A percentile compares a stretch with the other conserved stretches of the same genome.
Evolutionary conservation across 2,888 invertebrate genomes (phyloP).

Genomic region (Pammene fasciana): DNA sequence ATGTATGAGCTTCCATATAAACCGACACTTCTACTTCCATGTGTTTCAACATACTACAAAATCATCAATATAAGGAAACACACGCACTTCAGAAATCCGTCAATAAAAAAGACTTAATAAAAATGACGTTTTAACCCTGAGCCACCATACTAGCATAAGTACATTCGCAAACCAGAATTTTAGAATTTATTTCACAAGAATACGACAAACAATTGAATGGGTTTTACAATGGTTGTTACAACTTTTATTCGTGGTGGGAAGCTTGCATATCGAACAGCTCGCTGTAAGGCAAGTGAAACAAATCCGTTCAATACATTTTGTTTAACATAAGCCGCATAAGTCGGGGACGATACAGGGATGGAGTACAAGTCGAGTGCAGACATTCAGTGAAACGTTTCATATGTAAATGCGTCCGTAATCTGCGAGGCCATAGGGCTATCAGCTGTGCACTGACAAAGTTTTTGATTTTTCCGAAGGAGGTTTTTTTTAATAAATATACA

Average conservation of each 20-base stretch:
- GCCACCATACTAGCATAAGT: no score
- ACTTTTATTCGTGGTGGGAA: not conserved
- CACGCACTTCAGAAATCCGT: not conserved
- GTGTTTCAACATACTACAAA: no score
- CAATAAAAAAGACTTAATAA: constrained; percentile 3
- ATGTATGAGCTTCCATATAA: no score
- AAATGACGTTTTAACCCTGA: not conserved
- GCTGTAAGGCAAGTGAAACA: constrained; percentile 39
- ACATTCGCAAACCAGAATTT: no score
- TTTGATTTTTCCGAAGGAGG: not conserved
- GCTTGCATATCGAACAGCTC: constrained; percentile 16
- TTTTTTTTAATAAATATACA: not conserved
- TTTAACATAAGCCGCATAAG: constrained; percentile 56
- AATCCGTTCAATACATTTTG: constrained; percentile 42
- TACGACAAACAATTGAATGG: no score
- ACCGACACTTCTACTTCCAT: no score
- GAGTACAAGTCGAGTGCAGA: constrained; percentile 70
- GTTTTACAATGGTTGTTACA: no score
- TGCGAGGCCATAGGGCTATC: constrained; percentile 46
- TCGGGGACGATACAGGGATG: constrained; percentile 58
- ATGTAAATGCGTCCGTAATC: constrained; percentile 79
- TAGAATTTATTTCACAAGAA: no score
- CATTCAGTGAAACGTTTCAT: constrained; percentile 77
- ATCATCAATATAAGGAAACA: not conserved
- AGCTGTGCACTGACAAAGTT: not conserved